Evolutionary conservation across 2,113 vertebrate genomes (phyloP).

Genomic region (Mustela lutreola): DNA sequence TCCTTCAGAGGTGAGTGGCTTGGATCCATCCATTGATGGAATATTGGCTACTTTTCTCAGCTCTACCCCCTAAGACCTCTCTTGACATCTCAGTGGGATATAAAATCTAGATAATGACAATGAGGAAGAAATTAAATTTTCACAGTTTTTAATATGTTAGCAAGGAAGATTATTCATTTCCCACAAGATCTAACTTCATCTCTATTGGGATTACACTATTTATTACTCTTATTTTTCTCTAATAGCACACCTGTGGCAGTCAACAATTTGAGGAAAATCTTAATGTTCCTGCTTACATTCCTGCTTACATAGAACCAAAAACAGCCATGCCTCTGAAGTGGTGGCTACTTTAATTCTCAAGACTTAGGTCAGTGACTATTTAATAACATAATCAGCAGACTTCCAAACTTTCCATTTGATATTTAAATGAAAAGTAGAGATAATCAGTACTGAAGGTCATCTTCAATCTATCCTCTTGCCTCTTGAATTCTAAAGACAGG

Average conservation of each 20-base stretch:
- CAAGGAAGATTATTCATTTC: slow-evolving; percentile 83
- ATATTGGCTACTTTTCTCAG: not conserved
- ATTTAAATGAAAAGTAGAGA: slow-evolving; percentile 85
- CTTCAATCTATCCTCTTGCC: slow-evolving; percentile 68
- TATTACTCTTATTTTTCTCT: slow-evolving; percentile 85
- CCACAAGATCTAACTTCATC: slow-evolving; percentile 78
- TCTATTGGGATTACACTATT: slow-evolving; percentile 79
- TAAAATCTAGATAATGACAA: not conserved
- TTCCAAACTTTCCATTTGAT: slow-evolving; percentile 79
- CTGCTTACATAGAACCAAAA: slow-evolving; percentile 60
- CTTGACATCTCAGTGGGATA: not conserved
- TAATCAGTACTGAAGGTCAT: slow-evolving; percentile 79
- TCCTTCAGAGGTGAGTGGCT: not conserved
- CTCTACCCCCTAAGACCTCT: not conserved
- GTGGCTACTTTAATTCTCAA: slow-evolving; percentile 65
- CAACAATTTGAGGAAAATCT: slow-evolving; percentile 84
- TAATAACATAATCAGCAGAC: slow-evolving; percentile 87
- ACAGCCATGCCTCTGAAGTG: slow-evolving; percentile 76
- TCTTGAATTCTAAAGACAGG: slow-evolving; percentile 76
- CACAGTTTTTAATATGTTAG: slow-evolving; percentile 59
- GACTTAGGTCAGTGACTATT: slow-evolving; percentile 83
- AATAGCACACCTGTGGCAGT: slow-evolving; percentile 81
- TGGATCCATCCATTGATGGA: fast-evolving
- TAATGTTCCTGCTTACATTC: slow-evolving; percentile 81
- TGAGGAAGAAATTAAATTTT: not conserved